Conservation (phyloP, 2,888 invertebrate genomes). For the Caenorhabditis auriculariae region DNA sequence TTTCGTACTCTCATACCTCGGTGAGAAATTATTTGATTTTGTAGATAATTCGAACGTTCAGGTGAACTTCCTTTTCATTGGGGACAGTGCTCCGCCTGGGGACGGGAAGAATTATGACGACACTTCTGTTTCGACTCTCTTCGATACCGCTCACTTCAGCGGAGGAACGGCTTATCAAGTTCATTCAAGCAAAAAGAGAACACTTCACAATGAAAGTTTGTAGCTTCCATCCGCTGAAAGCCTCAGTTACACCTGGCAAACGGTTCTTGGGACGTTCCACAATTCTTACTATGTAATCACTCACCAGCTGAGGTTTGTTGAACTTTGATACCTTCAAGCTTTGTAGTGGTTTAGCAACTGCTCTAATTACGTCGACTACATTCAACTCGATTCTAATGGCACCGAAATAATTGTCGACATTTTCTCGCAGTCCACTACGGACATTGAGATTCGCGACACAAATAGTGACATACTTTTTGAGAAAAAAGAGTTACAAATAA, state of each 20-base stretch:
- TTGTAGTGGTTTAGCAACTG: conserved; percentile 26
- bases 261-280: conserved; percentile 13
- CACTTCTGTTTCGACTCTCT: conserved; percentile 26
- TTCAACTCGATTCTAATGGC: conserved; percentile 40
- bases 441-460: conserved; percentile 13
- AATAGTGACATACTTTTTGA: conserved; percentile 4
- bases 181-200: conserved; percentile 10
- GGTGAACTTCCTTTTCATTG: conserved; percentile 40
- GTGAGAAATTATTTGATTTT: conserved; percentile 4
- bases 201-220: not conserved
- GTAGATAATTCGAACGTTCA: not conserved
- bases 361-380: conserved; percentile 32
- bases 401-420: conserved; percentile 35
- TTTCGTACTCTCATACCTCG: conserved; percentile 14
- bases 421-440: conserved; percentile 17
- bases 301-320: conserved; percentile 25
- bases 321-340: not conserved
- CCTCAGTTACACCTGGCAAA: conserved; percentile 12
- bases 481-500: not conserved
- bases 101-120: conserved; percentile 28
- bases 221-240: not conserved
- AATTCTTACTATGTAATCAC: conserved; percentile 26
- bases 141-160: conserved; percentile 35
- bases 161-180: conserved; percentile 44
- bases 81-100: conserved; percentile 38